Conservation (phyloP, 2,888 invertebrate species). For the Dorcus parallelipipedus region DNA sequence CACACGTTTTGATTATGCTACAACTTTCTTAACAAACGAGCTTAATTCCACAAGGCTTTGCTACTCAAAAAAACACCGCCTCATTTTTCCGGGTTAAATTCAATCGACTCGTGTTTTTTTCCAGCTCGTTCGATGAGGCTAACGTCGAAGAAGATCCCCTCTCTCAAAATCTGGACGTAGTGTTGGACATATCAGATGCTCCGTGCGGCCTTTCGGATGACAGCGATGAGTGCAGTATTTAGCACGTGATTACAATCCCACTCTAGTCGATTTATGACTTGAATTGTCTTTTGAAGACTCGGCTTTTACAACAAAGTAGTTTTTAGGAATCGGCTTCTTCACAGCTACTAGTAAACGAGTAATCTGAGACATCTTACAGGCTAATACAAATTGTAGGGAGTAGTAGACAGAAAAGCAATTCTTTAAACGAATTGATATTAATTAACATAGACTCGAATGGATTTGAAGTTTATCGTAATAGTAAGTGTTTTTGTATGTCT, state of each 20-base stretch:
- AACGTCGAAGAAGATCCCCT: constrained; percentile 57
- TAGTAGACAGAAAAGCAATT: too few species aligned
- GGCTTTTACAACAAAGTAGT: too few species aligned
- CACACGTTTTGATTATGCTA: too few species aligned
- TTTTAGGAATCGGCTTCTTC: too few species aligned
- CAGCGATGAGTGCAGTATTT: constrained; percentile 65
- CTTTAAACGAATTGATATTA: too few species aligned
- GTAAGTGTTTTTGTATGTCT: too few species aligned
- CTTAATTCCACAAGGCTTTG: background rate
- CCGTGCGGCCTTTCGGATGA: constrained; percentile 42
- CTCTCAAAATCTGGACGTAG: constrained; percentile 65
- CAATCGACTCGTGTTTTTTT: constrained; percentile 13
- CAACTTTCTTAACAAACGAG: background rate
- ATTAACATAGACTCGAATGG: too few species aligned
- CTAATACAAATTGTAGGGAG: too few species aligned
- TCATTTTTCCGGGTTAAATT: background rate
- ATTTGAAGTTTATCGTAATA: too few species aligned
- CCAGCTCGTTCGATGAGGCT: constrained; percentile 68
- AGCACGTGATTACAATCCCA: constrained; percentile 22
- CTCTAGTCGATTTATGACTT: background rate
- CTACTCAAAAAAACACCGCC: background rate
- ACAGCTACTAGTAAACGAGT: too few species aligned
- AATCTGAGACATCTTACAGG: too few species aligned
- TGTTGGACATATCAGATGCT: constrained; percentile 48
- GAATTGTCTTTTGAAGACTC: too few species aligned